phyloP scores from a whole-genome alignment of 2,888 invertebrate genomes.

The Ophraella communa region DNA sequence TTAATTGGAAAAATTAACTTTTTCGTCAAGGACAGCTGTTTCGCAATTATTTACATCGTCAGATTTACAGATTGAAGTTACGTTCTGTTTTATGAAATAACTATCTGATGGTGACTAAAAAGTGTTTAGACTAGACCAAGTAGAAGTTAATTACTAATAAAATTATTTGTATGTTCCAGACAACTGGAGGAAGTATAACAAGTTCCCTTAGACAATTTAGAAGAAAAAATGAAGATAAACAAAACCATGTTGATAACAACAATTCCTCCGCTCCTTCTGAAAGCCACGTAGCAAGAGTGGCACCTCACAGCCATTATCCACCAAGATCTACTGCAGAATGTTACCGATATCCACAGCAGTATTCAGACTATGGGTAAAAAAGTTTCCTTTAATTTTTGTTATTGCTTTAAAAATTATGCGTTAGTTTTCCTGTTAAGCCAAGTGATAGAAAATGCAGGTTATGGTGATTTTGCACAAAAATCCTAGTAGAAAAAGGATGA shows the following conservation, averaged over 20 bases:
- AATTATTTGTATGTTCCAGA: slow-evolving; percentile 33
- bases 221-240: slow-evolving; percentile 54
- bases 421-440: too few species aligned
- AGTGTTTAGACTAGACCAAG: background rate
- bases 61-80: too few species aligned
- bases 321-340: slow-evolving; percentile 45
- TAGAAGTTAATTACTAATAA: background rate
- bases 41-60: too few species aligned
- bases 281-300: slow-evolving; percentile 57
- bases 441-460: too few species aligned
- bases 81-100: too few species aligned
- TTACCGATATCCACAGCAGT: slow-evolving; percentile 48
- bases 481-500: too few species aligned
- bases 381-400: background rate
- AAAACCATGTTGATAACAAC: slow-evolving; percentile 33
- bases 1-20: too few species aligned
- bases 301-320: slow-evolving; percentile 57
- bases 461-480: too few species aligned
- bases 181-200: slow-evolving; percentile 49
- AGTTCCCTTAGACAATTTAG: slow-evolving; percentile 56
- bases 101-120: too few species aligned
- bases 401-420: background rate
- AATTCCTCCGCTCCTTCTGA: slow-evolving; percentile 33
- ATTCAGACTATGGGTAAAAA: slow-evolving; percentile 51
- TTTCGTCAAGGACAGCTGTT: too few species aligned